Evolutionary conservation across 2,797 vertebrate species (phyloP).

Genomic region (Salarias fasciatus): DNA sequence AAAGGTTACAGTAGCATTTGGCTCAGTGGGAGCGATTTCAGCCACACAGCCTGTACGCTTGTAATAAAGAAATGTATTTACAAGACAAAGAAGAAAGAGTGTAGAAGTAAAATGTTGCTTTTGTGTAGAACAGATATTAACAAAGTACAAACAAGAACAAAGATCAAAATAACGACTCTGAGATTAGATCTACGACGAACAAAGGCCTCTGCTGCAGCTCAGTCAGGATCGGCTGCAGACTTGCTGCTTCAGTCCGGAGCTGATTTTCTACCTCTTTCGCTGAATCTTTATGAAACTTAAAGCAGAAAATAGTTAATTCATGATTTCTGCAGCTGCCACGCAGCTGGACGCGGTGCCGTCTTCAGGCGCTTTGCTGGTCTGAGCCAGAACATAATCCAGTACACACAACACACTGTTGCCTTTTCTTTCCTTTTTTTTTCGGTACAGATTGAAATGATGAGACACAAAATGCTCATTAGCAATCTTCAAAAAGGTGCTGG

Average conservation of each 20-base stretch:
- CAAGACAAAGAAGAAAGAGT: background rate
- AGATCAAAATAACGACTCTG: background rate
- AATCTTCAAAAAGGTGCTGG: background rate
- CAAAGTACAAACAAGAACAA: background rate
- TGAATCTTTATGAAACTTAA: background rate
- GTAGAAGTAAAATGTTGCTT: background rate
- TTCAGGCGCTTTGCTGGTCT: no score
- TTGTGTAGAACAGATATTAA: background rate
- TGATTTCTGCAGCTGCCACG: background rate
- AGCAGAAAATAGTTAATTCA: background rate
- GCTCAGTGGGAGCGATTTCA: slow-evolving; percentile 14
- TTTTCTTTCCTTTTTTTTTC: background rate
- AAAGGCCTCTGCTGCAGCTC: background rate
- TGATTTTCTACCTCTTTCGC: background rate
- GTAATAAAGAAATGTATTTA: background rate
- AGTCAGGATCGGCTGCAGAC: background rate
- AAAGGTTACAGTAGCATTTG: background rate
- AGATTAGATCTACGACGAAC: background rate
- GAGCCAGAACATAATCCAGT: background rate
- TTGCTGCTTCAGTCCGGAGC: background rate
- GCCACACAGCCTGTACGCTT: background rate
- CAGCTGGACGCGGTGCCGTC: no score
- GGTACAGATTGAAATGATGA: background rate
- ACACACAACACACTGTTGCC: no score
- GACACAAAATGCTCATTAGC: background rate